Base-by-base conservation (phyloP, 2,113 vertebrate genomes). In the Panthera tigris region DNA sequence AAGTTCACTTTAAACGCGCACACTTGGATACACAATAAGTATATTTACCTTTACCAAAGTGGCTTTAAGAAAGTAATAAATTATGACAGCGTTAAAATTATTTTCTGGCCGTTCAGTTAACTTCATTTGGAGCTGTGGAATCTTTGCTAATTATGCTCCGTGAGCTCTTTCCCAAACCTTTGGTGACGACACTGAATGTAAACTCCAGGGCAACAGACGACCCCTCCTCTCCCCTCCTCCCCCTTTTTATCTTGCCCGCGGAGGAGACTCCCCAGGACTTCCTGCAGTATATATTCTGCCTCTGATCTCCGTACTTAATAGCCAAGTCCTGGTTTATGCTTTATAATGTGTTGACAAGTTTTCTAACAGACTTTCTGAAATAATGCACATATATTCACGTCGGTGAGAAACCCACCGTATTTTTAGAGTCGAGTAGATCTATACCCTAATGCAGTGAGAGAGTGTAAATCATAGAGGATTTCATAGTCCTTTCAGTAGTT, bases 401-500 rank as follows among this genome's bases (percentile, higher is more conserved):
- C 98, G 98, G 98, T 98, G 98, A 98, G 98, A 98, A 98, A 98
- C 98, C 98, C 98, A 98, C 98, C 95, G 98, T 98, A 98, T 99
- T 99, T 99, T 98, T 97, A 98, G 98, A 98, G 98, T 97, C 96
- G 97, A 98, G 98, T 97, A 98, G 98, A 99, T 99, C 98, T 99
- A 98, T 99, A 98, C 98, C 98, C 98, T 99, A 99, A 99, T 99
- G 99, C 98, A 99, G 98, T 98, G 97, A 98, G 98, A 98, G 98
- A 98, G 98, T 98, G 98, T 99, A 99, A 99, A 99, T 99, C 99
- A 99, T 98, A 98, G 98, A 99, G 98, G 98, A 98, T 99, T 99
- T 99, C 99, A 99, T 98, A 99, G 98, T 98, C 98, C 98, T 99
- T 99, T 99, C 99, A 99, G 98, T 99, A 99, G 99, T 99, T 99